A percentile compares a stretch with the other conserved stretches of the same genome.
phyloP scores from a whole-genome alignment of 2,797 vertebrate species.

The Borostomias antarcticus region DNA sequence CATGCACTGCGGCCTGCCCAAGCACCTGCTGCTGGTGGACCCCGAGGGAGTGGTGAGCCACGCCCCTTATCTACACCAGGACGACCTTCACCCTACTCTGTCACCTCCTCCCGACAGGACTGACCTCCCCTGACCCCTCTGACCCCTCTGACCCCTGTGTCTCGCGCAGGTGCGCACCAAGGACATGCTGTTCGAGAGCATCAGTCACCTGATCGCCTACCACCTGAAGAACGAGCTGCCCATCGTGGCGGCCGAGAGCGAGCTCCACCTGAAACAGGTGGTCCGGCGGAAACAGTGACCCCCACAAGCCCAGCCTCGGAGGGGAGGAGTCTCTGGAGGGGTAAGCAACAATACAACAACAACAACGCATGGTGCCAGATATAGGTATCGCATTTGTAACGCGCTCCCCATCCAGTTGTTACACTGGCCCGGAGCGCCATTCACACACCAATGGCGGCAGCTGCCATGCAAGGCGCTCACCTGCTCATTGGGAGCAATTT shows the following conservation, averaged over 20 bases:
- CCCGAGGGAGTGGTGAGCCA: constrained; percentile 96
- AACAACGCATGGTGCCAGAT: background rate
- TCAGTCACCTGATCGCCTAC: constrained; percentile 94
- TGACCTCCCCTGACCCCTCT: background rate
- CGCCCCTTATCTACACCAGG: background rate
- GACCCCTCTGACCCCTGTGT: constrained; percentile 2
- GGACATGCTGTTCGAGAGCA: constrained; percentile 96
- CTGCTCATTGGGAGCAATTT: too few relatives aligned
- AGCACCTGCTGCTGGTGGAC: constrained; percentile 94
- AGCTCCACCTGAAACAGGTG: constrained; percentile 91
- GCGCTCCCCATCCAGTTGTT: too few relatives aligned
- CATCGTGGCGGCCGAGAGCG: constrained; percentile 92
- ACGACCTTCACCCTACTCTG: background rate
- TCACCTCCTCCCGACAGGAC: too few relatives aligned
- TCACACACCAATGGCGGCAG: too few relatives aligned
- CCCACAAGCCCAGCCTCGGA: background rate
- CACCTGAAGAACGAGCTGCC: constrained; percentile 93
- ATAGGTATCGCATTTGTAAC: too few relatives aligned
- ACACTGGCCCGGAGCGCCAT: too few relatives aligned
- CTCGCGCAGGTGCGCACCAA: constrained; percentile 89
- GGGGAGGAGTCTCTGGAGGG: constrained; percentile 22
- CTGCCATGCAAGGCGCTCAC: too few relatives aligned
- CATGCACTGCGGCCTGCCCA: constrained; percentile 92
- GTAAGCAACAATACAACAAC: constrained; percentile 34
- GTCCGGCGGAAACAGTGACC: constrained; percentile 85